Evolutionary conservation across 2,113 vertebrate species (phyloP), one percentile per base, ranked within the genome.

Genomic region (Pithys albifrons): DNA sequence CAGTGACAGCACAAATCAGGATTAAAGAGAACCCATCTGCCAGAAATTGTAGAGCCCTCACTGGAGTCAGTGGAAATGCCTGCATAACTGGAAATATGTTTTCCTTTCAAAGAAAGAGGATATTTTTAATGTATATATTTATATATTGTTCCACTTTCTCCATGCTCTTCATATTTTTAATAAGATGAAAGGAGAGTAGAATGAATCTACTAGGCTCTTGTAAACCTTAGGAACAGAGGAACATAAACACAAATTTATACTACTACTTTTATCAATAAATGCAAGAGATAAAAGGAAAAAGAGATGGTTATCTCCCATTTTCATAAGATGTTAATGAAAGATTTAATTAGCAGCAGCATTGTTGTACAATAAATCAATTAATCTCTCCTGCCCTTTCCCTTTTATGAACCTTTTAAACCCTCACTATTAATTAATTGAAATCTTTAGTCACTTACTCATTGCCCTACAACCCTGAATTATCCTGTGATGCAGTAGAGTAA

Each of bases 321-420:
- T 91, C 14, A 15, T 72, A 85, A 52, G 73, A 85, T 70, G 41
- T 58, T 95, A 95, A 94, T 85, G 81, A 62, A 94, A 89, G 45
- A 76, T 70, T 89, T 96, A 95, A 95, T 96, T 96, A 73, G 35
- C 37, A 62, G 45, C 33, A 91, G 29, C 33, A 46, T 76, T 93
- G 84, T 91, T 92, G 29, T 58, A 70, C 52, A 79, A 85, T 85
- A 85, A 88, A 94, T 91, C 90, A 94, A 79, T 94, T 96, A 94
- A 91, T 93, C 57, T 71, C 61, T 87, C 52, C 31, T 91, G 52
- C 24, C 43, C 80, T 92, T 84, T 94, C 84, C 93, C 73, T 93
- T 82, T 93, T 82, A 72, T 78, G 93, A 95, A 79, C 46, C 51
- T 85, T 87, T 65, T 37, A 48, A 89, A 85, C 12, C 0, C 9